Percentiles rank a stretch among this genome's conserved stretches.
Evolutionary conservation across 1,140 invertebrate genomes (phyloP).

Genomic region (Tribolium madens): DNA sequence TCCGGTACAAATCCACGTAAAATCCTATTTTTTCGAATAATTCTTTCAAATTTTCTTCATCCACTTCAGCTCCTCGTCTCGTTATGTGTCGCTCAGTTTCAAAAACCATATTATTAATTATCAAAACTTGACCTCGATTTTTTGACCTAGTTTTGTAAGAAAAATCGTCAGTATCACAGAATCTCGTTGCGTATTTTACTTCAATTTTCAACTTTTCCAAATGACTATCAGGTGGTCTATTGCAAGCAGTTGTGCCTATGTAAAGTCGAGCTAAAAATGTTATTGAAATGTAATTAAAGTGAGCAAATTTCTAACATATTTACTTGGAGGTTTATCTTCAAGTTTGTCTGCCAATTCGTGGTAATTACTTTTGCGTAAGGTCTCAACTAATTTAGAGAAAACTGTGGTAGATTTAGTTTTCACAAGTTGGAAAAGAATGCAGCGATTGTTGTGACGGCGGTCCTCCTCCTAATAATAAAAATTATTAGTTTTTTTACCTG

Average conservation of each 20-base stretch:
- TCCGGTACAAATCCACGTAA: constrained; percentile 60
- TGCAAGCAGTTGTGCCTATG: constrained; percentile 1
- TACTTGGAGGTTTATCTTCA: constrained; percentile 2
- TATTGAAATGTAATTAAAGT: background rate
- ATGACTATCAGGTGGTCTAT: background rate
- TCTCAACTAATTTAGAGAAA: background rate
- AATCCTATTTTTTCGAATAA: constrained; percentile 72
- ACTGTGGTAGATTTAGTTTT: background rate
- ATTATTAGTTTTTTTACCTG: background rate
- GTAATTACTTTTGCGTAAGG: constrained; percentile 2
- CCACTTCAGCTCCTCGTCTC: constrained; percentile 67
- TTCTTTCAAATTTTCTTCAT: constrained; percentile 68
- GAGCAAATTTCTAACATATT: background rate
- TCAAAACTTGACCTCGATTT: constrained; percentile 70
- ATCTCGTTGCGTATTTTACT: constrained; percentile 47
- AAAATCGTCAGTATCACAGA: constrained; percentile 44
- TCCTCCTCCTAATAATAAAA: background rate
- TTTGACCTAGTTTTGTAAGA: constrained; percentile 68
- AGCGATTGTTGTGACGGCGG: constrained; percentile 28
- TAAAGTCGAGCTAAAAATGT: background rate
- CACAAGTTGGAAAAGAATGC: constrained; percentile 18
- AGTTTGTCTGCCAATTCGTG: constrained; percentile 23
- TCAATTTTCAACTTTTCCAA: constrained; percentile 42
- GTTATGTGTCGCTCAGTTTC: constrained; percentile 48
- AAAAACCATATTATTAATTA: constrained; percentile 71